Evolutionary conservation across 2,113 vertebrate species (phyloP).

Genomic region (Eptesicus fuscus): DNA sequence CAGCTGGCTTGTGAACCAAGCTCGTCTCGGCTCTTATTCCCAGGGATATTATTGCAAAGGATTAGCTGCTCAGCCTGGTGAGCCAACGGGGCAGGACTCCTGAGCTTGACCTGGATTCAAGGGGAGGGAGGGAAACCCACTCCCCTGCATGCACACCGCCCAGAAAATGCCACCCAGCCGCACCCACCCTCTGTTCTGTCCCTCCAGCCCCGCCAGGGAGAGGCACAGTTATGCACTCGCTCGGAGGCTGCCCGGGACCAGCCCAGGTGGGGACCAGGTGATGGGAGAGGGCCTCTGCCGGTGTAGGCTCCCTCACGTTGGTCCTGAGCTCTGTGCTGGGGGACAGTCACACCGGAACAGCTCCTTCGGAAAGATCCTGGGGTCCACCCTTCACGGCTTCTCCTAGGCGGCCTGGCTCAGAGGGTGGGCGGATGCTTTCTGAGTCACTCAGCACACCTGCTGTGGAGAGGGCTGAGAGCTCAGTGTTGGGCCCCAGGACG

Average conservation of each 20-base stretch:
- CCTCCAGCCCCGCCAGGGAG: not conserved
- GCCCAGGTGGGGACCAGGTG: not conserved
- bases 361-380: not conserved
- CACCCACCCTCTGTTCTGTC: not conserved
- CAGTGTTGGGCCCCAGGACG: not conserved
- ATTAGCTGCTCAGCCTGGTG: not conserved
- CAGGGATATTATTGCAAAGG: conserved; percentile 19
- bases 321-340: not conserved
- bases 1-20: not conserved
- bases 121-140: not conserved
- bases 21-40: conserved; percentile 23
- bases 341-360: not conserved
- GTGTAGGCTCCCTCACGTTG: not conserved
- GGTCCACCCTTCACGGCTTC: not conserved
- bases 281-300: not conserved
- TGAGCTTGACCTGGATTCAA: not conserved
- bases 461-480: not conserved
- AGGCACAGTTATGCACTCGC: not conserved
- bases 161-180: not conserved
- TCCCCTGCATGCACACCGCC: not conserved
- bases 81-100: not conserved
- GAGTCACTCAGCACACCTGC: not conserved
- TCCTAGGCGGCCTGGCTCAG: not conserved
- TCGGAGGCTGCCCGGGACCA: not conserved
- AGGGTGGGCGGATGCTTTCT: not conserved